A percentile compares a stretch with the other conserved stretches of the same genome.
phyloP scores from a whole-genome alignment of 1,140 invertebrate genomes.

The Hormaphis cornu region DNA sequence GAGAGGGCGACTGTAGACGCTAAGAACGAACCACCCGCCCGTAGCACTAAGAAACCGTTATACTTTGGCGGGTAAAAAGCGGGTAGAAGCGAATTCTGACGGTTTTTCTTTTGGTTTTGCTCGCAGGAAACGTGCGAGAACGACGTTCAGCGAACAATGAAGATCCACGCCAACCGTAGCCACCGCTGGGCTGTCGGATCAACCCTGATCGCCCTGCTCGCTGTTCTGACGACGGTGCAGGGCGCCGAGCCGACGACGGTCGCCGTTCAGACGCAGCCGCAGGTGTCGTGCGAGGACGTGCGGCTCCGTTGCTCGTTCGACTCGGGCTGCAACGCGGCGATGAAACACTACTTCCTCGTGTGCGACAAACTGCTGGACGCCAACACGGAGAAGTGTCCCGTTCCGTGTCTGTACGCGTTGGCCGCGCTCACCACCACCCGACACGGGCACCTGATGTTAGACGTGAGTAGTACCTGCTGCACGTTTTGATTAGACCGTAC shows the following conservation, averaged over 20 bases:
- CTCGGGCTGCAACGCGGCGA: constrained; percentile 59
- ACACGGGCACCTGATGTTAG: constrained; percentile 63
- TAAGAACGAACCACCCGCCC: too few relatives aligned
- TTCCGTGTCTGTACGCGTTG: constrained; percentile 60
- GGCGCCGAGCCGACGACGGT: neutral
- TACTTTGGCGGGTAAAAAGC: too few relatives aligned
- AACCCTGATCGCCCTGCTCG: too few relatives aligned
- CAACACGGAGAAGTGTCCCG: constrained; percentile 50
- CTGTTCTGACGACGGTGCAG: neutral
- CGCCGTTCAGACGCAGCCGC: neutral
- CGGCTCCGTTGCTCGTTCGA: constrained; percentile 60
- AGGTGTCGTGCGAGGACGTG: constrained; percentile 53
- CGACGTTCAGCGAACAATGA: too few relatives aligned
- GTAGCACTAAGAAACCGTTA: too few relatives aligned
- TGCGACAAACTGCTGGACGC: constrained; percentile 45
- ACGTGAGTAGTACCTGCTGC: constrained; percentile 44
- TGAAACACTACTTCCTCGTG: constrained; percentile 56
- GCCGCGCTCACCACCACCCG: constrained; percentile 67
- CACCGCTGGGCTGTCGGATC: too few relatives aligned
- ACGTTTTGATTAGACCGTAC: neutral
- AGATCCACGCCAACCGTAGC: too few relatives aligned
- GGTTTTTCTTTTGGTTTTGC: too few relatives aligned
- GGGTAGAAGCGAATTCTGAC: too few relatives aligned
- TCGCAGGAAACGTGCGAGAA: too few relatives aligned
- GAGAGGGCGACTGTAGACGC: too few relatives aligned